Evolutionary conservation across 2,888 invertebrate genomes (phyloP).

Genomic region (Chymomyza procnemis): DNA sequence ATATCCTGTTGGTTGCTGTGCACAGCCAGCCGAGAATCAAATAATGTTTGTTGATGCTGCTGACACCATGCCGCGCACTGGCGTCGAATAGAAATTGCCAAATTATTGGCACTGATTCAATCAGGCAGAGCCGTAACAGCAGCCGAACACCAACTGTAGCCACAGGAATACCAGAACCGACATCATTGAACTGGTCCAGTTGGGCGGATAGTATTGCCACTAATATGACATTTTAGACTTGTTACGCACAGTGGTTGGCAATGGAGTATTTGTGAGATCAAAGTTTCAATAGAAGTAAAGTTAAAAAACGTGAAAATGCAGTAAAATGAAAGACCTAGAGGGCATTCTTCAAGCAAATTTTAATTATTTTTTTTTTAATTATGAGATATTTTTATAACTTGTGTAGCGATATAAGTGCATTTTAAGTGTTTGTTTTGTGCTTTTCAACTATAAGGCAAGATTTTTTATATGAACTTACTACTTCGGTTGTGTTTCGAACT

Average conservation of each 20-base stretch:
- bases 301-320: too few relatives aligned
- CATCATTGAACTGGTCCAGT: neutral
- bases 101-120: constrained; percentile 71
- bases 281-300: too few relatives aligned
- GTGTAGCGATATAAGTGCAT: too few relatives aligned
- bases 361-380: too few relatives aligned
- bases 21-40: constrained; percentile 15
- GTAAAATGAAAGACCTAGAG: too few relatives aligned
- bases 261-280: too few relatives aligned
- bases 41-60: constrained; percentile 34
- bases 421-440: too few relatives aligned
- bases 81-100: constrained; percentile 67
- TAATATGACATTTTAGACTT: constrained; percentile 29
- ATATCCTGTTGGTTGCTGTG: neutral
- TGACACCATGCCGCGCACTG: constrained; percentile 56
- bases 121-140: constrained; percentile 37
- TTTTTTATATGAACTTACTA: too few relatives aligned
- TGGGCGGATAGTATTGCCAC: constrained; percentile 30
- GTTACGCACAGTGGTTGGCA: neutral
- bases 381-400: too few relatives aligned
- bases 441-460: too few relatives aligned
- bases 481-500: too few relatives aligned
- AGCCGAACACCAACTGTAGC: neutral
- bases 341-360: too few relatives aligned
- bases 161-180: neutral